Conservation (phyloP, 2,888 invertebrate species). For the Sphecodes monilicornis region DNA sequence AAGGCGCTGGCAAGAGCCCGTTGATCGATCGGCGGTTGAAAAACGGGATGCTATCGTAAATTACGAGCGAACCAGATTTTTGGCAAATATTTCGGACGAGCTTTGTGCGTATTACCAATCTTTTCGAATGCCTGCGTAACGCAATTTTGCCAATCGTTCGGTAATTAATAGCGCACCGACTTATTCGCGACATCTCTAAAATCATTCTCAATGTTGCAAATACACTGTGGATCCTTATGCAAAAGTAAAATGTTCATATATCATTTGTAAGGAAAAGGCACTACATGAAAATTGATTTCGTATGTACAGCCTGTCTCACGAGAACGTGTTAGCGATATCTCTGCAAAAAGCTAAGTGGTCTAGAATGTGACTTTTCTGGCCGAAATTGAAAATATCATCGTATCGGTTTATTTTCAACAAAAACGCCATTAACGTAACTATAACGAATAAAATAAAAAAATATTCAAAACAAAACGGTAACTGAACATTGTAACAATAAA, state of each 20-base stretch:
- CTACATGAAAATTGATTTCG: too few species aligned
- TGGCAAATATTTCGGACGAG: conserved; percentile 13
- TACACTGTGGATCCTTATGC: not conserved
- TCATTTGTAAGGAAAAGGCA: not conserved
- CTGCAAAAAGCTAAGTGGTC: too few species aligned
- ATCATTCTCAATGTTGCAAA: not conserved
- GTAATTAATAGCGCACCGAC: not conserved
- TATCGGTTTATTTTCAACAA: too few species aligned
- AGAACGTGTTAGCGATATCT: too few species aligned
- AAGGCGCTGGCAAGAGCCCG: conserved; percentile 39
- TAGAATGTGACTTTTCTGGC: too few species aligned
- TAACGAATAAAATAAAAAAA: too few species aligned
- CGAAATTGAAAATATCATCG: too few species aligned
- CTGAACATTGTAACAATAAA: too few species aligned
- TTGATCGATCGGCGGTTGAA: conserved; percentile 31
- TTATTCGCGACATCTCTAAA: not conserved
- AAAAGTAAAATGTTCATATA: not conserved
- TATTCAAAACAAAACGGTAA: too few species aligned
- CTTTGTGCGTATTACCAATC: not conserved
- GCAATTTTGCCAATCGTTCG: not conserved
- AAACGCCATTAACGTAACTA: too few species aligned
- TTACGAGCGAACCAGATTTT: conserved; percentile 10
- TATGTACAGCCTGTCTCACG: too few species aligned
- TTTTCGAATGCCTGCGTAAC: not conserved
- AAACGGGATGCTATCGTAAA: conserved; percentile 11